Percentiles rank a stretch among this genome's conserved stretches.
Evolutionary conservation across 2,797 vertebrate species (phyloP).

Genomic region (Valencia hispanica): DNA sequence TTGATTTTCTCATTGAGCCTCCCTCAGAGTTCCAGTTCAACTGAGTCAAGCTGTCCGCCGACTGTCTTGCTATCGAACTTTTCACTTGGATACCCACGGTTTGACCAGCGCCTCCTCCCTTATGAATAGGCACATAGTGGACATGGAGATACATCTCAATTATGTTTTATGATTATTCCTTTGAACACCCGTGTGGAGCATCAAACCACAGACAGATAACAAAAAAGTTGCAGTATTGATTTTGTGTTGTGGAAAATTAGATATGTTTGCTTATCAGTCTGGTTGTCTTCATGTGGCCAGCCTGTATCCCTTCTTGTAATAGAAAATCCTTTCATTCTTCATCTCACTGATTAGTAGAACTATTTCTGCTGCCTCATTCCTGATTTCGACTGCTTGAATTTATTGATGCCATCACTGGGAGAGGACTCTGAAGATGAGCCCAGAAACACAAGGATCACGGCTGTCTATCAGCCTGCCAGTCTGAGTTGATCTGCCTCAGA

Average conservation of each 20-base stretch:
- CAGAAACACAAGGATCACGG: constrained; percentile 44
- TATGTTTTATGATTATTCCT: constrained; percentile 6
- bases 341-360: constrained; percentile 53
- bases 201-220: background rate
- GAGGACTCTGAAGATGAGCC: constrained; percentile 51
- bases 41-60: constrained; percentile 61
- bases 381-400: constrained; percentile 22
- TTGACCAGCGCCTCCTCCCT: constrained; percentile 20
- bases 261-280: constrained; percentile 31
- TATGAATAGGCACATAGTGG: constrained; percentile 59
- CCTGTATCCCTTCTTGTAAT: constrained; percentile 26
- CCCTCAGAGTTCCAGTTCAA: constrained; percentile 64
- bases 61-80: constrained; percentile 65
- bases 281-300: background rate
- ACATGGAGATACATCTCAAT: constrained; percentile 47
- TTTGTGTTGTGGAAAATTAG: constrained; percentile 21
- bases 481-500: constrained; percentile 10
- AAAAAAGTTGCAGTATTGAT: background rate
- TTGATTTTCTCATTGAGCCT: constrained; percentile 76
- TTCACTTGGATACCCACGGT: constrained; percentile 60
- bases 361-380: constrained; percentile 13
- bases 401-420: constrained; percentile 19
- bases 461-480: constrained; percentile 35
- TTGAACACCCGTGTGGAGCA: background rate
- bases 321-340: constrained; percentile 16